These are phyloP conservation scores for Centrocercus urophasianus DNA, from an alignment of 2,113 vertebrate genomes.

Conservation along the genomic window DNA sequence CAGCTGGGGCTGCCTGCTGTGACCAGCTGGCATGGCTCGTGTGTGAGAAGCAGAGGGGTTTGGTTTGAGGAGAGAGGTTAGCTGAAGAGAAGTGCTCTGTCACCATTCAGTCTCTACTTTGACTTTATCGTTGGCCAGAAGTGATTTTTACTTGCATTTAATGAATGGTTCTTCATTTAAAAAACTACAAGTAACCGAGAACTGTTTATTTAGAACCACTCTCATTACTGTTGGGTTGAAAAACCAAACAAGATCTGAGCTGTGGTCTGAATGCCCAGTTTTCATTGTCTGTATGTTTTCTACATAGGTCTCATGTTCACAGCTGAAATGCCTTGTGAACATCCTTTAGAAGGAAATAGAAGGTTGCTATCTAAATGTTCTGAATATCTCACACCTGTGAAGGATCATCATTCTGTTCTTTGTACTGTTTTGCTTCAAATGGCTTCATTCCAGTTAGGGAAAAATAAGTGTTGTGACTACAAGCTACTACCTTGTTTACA, in stretches of 20 bases:
- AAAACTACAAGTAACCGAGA: neutral
- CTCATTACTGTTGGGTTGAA: neutral
- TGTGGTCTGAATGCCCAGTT: neutral
- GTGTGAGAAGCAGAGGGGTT: neutral
- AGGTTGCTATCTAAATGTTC: neutral
- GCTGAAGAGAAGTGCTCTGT: neutral
- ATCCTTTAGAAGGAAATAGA: neutral
- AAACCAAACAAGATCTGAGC: neutral
- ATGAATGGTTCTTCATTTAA: neutral
- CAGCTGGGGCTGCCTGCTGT: no score
- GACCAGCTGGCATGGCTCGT: neutral
- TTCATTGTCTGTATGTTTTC: rapidly evolving
- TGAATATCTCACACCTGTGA: neutral
- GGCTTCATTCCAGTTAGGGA: neutral
- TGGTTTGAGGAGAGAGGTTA: neutral
- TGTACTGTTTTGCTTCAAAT: neutral
- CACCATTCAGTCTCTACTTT: rapidly evolving
- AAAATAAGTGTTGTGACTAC: neutral
- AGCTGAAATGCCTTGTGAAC: neutral
- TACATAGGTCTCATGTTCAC: neutral
- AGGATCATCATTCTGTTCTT: neutral
- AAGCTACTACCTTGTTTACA: neutral
- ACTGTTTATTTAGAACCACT: neutral
- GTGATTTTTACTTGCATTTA: neutral
- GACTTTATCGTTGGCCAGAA: neutral